These are phyloP conservation scores for Orbicella faveolata DNA, from an alignment of 64 coral and sea anemone genomes.

Conservation along the genomic window DNA sequence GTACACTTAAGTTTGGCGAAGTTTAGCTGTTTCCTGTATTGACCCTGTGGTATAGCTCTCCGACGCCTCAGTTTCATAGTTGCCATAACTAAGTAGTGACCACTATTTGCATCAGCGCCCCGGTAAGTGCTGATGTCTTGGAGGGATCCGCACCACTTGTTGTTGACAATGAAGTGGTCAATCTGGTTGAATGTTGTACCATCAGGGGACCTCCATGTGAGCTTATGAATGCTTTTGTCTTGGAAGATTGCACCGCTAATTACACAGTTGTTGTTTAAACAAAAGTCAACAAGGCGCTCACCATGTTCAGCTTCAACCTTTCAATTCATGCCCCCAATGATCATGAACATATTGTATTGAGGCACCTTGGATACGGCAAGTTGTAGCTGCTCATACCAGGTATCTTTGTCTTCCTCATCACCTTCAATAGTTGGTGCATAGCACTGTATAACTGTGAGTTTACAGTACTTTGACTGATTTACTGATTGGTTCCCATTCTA, in stretches of 20 bases:
- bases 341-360: too few species aligned
- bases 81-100: conserved; percentile 12
- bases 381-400: too few species aligned
- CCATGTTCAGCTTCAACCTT: too few species aligned
- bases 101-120: conserved; percentile 6
- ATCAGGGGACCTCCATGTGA: conserved; percentile 18
- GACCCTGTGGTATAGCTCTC: background rate
- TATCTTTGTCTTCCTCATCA: too few species aligned
- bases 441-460: too few species aligned
- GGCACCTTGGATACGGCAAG: too few species aligned
- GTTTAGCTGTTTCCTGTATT: background rate
- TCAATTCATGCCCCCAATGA: too few species aligned
- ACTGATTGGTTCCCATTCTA: too few species aligned
- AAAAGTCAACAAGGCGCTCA: background rate
- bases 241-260: conserved; percentile 1
- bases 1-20: background rate
- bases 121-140: background rate
- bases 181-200: background rate
- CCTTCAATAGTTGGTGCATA: too few species aligned
- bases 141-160: conserved; percentile 5
- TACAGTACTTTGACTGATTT: too few species aligned
- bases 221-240: background rate
- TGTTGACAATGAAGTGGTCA: background rate
- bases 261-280: background rate
- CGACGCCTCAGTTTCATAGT: background rate